These are phyloP conservation scores for Anas capensis DNA, from an alignment of 2,797 vertebrate genomes.

Conservation along the genomic window DNA sequence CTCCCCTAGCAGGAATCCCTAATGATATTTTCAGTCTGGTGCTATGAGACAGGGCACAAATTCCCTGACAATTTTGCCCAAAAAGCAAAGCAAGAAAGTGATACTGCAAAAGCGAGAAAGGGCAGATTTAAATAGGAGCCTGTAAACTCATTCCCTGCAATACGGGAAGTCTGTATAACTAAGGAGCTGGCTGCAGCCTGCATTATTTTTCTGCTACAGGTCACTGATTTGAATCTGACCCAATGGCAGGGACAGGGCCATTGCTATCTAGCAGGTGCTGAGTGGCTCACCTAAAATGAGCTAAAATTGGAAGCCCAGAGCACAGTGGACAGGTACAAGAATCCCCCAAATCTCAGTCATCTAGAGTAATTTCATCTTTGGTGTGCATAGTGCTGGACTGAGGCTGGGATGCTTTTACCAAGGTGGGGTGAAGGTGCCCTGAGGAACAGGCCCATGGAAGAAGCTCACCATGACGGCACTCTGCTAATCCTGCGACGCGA, in stretches of 20 bases:
- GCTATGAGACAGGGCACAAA: background rate
- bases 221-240: background rate
- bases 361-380: background rate
- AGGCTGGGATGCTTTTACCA: background rate
- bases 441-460: background rate
- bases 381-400: background rate
- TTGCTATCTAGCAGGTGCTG: background rate
- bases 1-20: background rate
- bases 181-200: background rate
- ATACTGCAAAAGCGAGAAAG: background rate
- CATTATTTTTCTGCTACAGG: background rate
- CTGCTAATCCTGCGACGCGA: background rate
- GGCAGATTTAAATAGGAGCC: background rate
- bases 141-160: background rate
- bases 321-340: background rate
- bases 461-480: fast-evolving
- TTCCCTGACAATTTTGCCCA: background rate
- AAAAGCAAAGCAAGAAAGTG: background rate
- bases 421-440: background rate
- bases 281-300: background rate
- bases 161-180: background rate
- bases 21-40: background rate
- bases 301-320: background rate
- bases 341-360: background rate
- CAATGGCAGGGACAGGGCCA: background rate